Percentiles rank a stretch among this genome's conserved stretches.
Evolutionary conservation across 2,797 vertebrate species (phyloP).

Genomic region (Enteromius viviparus): DNA sequence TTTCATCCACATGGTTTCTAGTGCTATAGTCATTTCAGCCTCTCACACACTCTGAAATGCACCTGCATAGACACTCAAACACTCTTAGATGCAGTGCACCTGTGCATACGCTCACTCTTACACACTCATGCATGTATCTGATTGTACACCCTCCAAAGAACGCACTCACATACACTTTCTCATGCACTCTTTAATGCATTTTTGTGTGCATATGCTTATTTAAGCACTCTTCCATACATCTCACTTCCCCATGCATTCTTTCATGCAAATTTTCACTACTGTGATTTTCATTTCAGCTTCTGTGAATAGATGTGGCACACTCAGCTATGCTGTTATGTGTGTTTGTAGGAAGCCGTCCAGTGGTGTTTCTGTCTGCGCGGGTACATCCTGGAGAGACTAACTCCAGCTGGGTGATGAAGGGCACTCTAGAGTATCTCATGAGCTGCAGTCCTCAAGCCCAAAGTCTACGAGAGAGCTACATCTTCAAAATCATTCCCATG

Average conservation of each 20-base stretch:
- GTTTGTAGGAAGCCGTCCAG: slow-evolving; percentile 88
- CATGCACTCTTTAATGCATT: not conserved
- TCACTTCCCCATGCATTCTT: not conserved
- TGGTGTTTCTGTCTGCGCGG: slow-evolving; percentile 93
- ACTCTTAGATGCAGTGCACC: not conserved
- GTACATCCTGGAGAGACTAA: slow-evolving; percentile 99
- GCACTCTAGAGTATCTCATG: slow-evolving; percentile 96
- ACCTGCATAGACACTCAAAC: not conserved
- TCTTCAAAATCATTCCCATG: slow-evolving; percentile 99
- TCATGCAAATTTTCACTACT: not conserved
- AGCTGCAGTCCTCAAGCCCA: slow-evolving; percentile 86
- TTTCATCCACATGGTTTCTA: not conserved
- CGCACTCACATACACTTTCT: too few species aligned
- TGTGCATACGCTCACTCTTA: not conserved
- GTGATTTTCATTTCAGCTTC: not conserved
- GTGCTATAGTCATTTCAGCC: not conserved
- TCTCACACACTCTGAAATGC: not conserved
- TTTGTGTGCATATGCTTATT: not conserved
- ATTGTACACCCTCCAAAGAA: too few species aligned
- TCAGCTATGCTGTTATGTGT: slow-evolving; percentile 18
- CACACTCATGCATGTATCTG: too few species aligned
- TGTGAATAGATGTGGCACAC: not conserved
- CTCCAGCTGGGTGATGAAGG: slow-evolving; percentile 99
- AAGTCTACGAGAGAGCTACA: slow-evolving; percentile 90
- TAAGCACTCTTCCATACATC: not conserved